Evolutionary conservation across 2,888 invertebrate species (phyloP).

Genomic region (Eretmocerus hayati): DNA sequence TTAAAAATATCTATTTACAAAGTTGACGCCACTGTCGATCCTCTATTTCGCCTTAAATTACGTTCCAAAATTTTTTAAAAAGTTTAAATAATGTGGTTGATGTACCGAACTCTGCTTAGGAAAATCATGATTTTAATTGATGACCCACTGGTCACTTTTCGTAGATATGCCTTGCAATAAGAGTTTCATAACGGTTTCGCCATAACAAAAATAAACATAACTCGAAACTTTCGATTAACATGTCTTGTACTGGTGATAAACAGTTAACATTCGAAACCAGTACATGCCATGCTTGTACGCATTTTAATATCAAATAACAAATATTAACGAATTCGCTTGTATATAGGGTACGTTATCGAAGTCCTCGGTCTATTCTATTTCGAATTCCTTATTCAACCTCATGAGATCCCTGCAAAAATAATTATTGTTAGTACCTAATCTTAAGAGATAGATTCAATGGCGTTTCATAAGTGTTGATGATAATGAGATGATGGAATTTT

Average conservation of each 20-base stretch:
- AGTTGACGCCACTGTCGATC: conserved; percentile 17
- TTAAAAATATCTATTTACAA: conserved; percentile 26
- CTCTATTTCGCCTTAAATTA: conserved; percentile 19
- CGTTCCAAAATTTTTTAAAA: conserved; percentile 10
- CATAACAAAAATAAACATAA: conserved; percentile 14
- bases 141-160: no score
- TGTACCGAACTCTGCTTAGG: conserved; percentile 1
- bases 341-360: no score
- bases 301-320: conserved; percentile 7
- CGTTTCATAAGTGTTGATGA: no score
- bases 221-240: conserved; percentile 13
- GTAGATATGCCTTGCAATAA: neutral
- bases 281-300: conserved; percentile 13
- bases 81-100: conserved; percentile 12
- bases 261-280: conserved; percentile 18
- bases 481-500: no score
- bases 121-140: neutral
- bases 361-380: conserved; percentile 36
- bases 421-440: conserved; percentile 3
- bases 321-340: no score
- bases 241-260: conserved; percentile 20
- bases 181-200: conserved; percentile 9
- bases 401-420: conserved; percentile 43
- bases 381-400: conserved; percentile 46
- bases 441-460: no score